Evolutionary conservation across 2,888 invertebrate species (phyloP).

Genomic region (Scaptomyza reducta): DNA sequence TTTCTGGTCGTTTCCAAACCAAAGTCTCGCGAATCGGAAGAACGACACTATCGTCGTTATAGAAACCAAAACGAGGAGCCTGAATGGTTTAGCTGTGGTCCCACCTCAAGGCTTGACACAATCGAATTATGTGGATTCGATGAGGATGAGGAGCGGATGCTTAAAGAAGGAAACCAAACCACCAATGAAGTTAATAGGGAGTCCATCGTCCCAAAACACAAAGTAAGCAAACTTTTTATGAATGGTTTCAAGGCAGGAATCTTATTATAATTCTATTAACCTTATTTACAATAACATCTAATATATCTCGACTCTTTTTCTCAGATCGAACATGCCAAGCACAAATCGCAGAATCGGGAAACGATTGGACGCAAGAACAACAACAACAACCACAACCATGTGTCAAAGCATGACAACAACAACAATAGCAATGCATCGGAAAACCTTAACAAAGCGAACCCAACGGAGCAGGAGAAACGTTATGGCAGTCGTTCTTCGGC

Average conservation of each 20-base stretch:
- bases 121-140: conserved; percentile 83
- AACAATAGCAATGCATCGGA: conserved; percentile 55
- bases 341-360: conserved; percentile 55
- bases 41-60: conserved; percentile 75
- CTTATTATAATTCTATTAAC: no score
- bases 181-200: conserved; percentile 38
- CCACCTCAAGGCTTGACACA: conserved; percentile 82
- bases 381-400: conserved; percentile 13
- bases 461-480: conserved; percentile 54
- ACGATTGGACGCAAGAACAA: conserved; percentile 30
- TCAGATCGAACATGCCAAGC: conserved; percentile 54
- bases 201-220: conserved; percentile 53
- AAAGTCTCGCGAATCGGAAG: conserved; percentile 76
- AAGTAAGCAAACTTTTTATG: conserved; percentile 43
- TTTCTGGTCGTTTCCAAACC: conserved; percentile 81
- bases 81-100: conserved; percentile 83
- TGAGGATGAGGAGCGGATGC: conserved; percentile 74
- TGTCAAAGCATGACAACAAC: conserved; percentile 58
- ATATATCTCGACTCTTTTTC: no score
- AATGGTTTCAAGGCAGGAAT: neutral
- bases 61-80: conserved; percentile 81
- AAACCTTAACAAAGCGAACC: conserved; percentile 57
- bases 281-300: no score
- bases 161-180: conserved; percentile 43
- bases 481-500: conserved; percentile 34